These are phyloP conservation scores for Maniola hyperantus DNA, from an alignment of 2,888 invertebrate species.

Conservation along the genomic window DNA sequence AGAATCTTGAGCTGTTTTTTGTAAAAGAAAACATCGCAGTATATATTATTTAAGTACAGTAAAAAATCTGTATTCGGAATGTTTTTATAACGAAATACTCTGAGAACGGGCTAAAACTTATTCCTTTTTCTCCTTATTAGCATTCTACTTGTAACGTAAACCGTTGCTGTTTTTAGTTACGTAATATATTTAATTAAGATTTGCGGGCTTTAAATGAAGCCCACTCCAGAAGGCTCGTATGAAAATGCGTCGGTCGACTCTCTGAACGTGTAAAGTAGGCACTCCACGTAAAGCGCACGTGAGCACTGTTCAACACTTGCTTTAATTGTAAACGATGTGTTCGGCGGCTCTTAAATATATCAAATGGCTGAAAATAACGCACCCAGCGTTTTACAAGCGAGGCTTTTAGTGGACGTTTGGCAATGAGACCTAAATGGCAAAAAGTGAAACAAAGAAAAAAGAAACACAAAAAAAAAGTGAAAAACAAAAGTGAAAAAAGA, in stretches of 20 bases:
- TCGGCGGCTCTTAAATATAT: slow-evolving; percentile 16
- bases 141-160: slow-evolving; percentile 24
- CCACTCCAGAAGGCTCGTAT: slow-evolving; percentile 30
- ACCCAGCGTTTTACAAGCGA: not conserved
- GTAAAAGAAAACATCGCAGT: not conserved
- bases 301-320: slow-evolving; percentile 20
- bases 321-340: slow-evolving; percentile 24
- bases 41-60: slow-evolving; percentile 6
- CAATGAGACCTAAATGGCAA: too few relatives aligned
- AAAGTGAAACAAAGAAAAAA: too few relatives aligned
- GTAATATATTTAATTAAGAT: slow-evolving; percentile 36
- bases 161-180: slow-evolving; percentile 19
- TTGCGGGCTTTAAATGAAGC: slow-evolving; percentile 28
- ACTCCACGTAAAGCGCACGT: slow-evolving; percentile 24
- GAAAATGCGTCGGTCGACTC: slow-evolving; percentile 33
- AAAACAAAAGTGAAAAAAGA: too few relatives aligned
- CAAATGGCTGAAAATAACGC: slow-evolving; percentile 15
- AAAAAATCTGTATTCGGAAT: slow-evolving; percentile 8
- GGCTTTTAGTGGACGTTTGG: too few relatives aligned
- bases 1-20: not conserved
- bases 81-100: slow-evolving; percentile 17
- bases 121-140: slow-evolving; percentile 27
- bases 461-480: too few relatives aligned
- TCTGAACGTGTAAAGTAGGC: slow-evolving; percentile 32
- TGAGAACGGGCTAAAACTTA: slow-evolving; percentile 7